Evolutionary conservation across 2,113 vertebrate genomes (phyloP).

Genomic region (Struthio camelus): DNA sequence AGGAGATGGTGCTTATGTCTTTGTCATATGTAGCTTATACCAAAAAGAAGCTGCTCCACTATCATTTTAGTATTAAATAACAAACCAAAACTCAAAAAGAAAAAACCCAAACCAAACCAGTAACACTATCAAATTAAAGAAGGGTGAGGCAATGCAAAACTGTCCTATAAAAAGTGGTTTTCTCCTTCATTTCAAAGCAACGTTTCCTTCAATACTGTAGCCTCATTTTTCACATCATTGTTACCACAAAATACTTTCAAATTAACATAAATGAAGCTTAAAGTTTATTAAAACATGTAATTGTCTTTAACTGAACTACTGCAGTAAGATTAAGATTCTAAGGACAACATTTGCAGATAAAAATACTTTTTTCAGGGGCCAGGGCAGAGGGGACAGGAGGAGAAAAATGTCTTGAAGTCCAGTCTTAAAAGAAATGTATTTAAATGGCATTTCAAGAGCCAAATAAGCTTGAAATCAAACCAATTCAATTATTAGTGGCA

Average conservation of each 20-base stretch:
- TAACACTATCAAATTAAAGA: not conserved
- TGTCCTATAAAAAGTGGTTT: not conserved
- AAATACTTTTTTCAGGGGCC: not conserved
- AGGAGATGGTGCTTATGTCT: not conserved
- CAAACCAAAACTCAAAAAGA: not conserved
- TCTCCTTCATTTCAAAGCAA: not conserved
- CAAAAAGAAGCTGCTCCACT: not conserved
- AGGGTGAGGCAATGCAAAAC: not conserved
- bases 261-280: not conserved
- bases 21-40: not conserved
- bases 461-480: not conserved
- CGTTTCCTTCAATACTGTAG: not conserved
- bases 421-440: not conserved
- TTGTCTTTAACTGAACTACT: not conserved
- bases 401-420: not conserved
- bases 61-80: not conserved
- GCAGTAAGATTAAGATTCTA: not conserved
- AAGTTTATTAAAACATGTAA: not conserved
- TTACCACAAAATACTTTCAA: not conserved
- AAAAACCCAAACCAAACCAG: not conserved
- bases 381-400: not conserved
- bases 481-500: not conserved
- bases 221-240: not conserved
- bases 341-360: not conserved
- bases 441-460: not conserved